Evolutionary conservation across 2,113 vertebrate genomes (phyloP).

Genomic region (Paratilapia polleni): DNA sequence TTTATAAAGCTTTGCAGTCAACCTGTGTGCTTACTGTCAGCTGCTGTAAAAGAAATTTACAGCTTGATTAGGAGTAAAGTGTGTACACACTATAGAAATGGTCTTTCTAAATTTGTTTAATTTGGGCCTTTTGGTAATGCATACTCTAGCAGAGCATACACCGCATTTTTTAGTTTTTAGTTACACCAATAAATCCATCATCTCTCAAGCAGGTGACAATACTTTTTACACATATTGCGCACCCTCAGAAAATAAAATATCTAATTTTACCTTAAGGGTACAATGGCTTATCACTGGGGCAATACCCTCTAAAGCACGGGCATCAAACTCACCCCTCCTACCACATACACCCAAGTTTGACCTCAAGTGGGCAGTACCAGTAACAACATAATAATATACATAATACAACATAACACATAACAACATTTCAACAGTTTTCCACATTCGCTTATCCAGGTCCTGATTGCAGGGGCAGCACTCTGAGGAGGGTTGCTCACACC

Average conservation of each 20-base stretch:
- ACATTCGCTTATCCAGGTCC: not conserved
- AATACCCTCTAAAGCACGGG: not conserved
- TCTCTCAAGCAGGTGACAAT: not conserved
- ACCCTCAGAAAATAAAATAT: not conserved
- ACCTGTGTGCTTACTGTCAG: not conserved
- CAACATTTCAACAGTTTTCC: not conserved
- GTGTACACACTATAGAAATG: not conserved
- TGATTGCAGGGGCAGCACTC: not conserved
- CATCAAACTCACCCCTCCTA: not conserved
- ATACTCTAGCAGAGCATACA: not conserved
- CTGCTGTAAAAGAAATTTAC: not conserved
- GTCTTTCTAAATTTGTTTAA: not conserved
- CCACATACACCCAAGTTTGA: not conserved
- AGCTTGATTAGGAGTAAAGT: not conserved
- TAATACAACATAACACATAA: no score
- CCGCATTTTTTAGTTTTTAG: not conserved
- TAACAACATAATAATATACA: no score
- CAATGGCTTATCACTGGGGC: not conserved
- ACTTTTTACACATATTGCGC: not conserved
- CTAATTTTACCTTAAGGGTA: not conserved
- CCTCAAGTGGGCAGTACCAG: not conserved
- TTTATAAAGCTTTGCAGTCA: no score
- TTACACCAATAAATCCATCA: not conserved
- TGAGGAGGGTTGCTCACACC: no score
- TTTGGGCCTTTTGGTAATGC: not conserved